A percentile compares a stretch with the other conserved stretches of the same genome.
Conservation (phyloP, 1,140 invertebrate genomes). For the Spodoptera frugiperda region DNA sequence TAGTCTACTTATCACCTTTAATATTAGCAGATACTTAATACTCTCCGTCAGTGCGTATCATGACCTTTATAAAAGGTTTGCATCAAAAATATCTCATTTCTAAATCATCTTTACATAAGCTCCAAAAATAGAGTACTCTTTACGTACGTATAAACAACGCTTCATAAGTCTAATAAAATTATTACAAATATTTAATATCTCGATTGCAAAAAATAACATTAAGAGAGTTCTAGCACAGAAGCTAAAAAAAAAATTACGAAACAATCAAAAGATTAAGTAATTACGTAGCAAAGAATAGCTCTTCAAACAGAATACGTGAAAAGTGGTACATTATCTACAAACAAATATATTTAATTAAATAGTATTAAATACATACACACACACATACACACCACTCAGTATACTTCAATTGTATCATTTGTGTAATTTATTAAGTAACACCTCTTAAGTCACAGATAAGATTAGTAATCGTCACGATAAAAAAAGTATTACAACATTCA, state of each 20-base stretch:
- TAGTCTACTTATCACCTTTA: no score
- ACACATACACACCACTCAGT: background rate
- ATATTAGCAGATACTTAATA: no score
- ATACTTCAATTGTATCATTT: background rate
- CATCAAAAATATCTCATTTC: background rate
- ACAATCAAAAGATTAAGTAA: no score
- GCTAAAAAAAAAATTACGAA: no score
- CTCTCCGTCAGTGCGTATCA: no score
- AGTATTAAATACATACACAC: background rate
- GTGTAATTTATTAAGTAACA: slow-evolving; percentile 6
- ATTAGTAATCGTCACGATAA: background rate
- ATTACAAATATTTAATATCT: no score
- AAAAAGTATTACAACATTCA: background rate
- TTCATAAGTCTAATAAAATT: no score
- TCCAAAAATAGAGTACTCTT: background rate
- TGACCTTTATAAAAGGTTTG: no score
- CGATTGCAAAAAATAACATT: no score
- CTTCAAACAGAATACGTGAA: background rate
- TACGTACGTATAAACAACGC: no score
- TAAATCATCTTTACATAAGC: background rate
- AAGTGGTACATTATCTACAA: background rate
- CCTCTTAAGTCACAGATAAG: slow-evolving; percentile 19
- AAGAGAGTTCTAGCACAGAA: no score
- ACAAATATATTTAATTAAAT: slow-evolving; percentile 4
- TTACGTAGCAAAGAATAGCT: background rate